phyloP scores from a whole-genome alignment of 2,113 vertebrate genomes.

The Actenoides lindsayi region DNA sequence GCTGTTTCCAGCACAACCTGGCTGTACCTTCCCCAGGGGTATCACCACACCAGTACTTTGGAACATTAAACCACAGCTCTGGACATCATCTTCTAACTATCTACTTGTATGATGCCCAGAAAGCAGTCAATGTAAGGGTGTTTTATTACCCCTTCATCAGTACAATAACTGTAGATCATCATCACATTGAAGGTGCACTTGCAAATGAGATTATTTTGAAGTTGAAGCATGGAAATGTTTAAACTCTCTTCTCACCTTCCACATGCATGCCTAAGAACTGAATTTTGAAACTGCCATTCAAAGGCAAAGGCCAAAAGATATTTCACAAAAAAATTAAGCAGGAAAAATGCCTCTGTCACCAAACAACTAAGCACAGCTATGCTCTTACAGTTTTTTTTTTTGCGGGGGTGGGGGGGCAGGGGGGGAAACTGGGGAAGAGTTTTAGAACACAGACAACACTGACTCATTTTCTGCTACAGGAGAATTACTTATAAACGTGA shows the following conservation, averaged over 20 bases:
- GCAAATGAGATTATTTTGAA: not conserved
- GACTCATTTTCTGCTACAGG: not conserved
- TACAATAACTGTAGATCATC: not conserved
- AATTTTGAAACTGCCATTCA: not conserved
- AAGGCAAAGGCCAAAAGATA: not conserved
- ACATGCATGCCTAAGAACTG: not conserved
- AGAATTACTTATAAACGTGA: not conserved
- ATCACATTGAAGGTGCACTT: not conserved
- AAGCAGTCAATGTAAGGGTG: not conserved
- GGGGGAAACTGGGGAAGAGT: not conserved
- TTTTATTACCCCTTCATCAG: not conserved
- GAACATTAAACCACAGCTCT: not conserved
- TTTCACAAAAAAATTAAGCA: not conserved
- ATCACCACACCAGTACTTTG: not conserved
- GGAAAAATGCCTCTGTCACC: not conserved
- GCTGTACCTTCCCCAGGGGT: not conserved
- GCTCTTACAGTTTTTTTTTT: not conserved
- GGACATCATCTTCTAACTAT: not conserved
- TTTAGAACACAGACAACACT: not conserved
- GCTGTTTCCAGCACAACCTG: not conserved
- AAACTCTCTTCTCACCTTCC: not conserved
- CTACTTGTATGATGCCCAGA: not conserved
- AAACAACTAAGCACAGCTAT: not conserved
- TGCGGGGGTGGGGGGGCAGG: rapidly evolving
- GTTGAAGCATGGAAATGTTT: not conserved